phyloP scores from a whole-genome alignment of 2,888 invertebrate species.

The Agrilus mali region DNA sequence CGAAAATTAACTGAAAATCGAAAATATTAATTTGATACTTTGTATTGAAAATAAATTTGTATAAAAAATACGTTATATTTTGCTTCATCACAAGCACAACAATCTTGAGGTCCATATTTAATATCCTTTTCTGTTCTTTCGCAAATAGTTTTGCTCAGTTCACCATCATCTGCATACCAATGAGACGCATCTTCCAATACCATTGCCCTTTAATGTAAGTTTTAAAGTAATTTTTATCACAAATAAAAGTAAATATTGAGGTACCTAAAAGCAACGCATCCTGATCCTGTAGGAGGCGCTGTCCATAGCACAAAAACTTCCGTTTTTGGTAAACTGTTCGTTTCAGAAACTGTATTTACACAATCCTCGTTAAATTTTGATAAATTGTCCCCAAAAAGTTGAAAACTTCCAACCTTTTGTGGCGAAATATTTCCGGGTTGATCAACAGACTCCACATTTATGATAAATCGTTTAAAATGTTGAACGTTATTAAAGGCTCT shows the following conservation, averaged over 20 bases:
- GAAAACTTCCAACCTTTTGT: conserved; percentile 54
- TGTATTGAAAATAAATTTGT: neutral
- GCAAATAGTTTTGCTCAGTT: conserved; percentile 67
- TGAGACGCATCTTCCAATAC: conserved; percentile 65
- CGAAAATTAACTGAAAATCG: conserved; percentile 55
- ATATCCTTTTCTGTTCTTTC: conserved; percentile 55
- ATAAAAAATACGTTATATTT: conserved; percentile 66
- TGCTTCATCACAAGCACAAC: conserved; percentile 93
- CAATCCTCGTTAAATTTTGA: conserved; percentile 69
- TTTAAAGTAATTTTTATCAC: no score
- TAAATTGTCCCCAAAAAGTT: conserved; percentile 51
- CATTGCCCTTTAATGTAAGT: conserved; percentile 54
- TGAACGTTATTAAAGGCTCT: conserved; percentile 52
- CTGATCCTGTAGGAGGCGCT: conserved; percentile 72
- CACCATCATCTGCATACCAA: conserved; percentile 87
- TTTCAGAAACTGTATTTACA: conserved; percentile 71
- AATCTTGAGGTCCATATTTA: conserved; percentile 46
- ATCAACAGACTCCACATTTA: conserved; percentile 56
- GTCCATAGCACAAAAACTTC: conserved; percentile 84
- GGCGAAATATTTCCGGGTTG: conserved; percentile 35
- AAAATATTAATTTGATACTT: neutral
- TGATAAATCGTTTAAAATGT: conserved; percentile 68
- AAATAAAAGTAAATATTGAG: no score
- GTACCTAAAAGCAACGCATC: conserved; percentile 77
- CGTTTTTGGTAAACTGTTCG: conserved; percentile 65